Evolutionary conservation across 2,888 invertebrate species (phyloP).

Genomic region (Melinaea menophilus): DNA sequence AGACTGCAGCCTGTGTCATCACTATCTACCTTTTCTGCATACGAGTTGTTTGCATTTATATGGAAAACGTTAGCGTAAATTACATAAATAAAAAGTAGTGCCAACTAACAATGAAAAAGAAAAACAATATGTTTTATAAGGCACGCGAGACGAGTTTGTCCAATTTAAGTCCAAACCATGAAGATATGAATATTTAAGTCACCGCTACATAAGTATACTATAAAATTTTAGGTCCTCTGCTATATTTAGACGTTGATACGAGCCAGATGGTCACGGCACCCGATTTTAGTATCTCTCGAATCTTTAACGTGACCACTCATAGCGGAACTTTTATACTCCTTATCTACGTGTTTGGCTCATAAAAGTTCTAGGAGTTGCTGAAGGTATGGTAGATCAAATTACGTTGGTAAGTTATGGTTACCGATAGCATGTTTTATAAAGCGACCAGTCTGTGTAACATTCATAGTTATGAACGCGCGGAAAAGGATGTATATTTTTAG

Average conservation of each 20-base stretch:
- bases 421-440: conserved; percentile 69
- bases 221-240: conserved; percentile 66
- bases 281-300: conserved; percentile 73
- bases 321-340: conserved; percentile 53
- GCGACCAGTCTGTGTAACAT: conserved; percentile 61
- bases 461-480: conserved; percentile 73
- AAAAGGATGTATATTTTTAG: conserved; percentile 77
- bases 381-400: conserved; percentile 48
- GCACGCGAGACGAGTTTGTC: conserved; percentile 12
- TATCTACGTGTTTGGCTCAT: conserved; percentile 44
- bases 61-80: conserved; percentile 23
- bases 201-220: conserved; percentile 55
- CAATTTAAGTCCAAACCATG: conserved; percentile 31
- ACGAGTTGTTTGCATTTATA: conserved; percentile 25
- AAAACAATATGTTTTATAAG: conserved; percentile 7
- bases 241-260: conserved; percentile 73
- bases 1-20: conserved; percentile 20
- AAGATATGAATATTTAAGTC: conserved; percentile 36
- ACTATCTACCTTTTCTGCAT: conserved; percentile 17
- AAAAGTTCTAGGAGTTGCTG: conserved; percentile 39
- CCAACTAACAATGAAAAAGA: conserved; percentile 20
- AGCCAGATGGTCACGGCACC: conserved; percentile 73
- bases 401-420: conserved; percentile 56
- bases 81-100: conserved; percentile 23
- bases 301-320: conserved; percentile 59